Percentiles rank a stretch among this genome's conserved stretches.
Conservation (phyloP, 1,140 invertebrate genomes). For the Zaprionus africanus region DNA sequence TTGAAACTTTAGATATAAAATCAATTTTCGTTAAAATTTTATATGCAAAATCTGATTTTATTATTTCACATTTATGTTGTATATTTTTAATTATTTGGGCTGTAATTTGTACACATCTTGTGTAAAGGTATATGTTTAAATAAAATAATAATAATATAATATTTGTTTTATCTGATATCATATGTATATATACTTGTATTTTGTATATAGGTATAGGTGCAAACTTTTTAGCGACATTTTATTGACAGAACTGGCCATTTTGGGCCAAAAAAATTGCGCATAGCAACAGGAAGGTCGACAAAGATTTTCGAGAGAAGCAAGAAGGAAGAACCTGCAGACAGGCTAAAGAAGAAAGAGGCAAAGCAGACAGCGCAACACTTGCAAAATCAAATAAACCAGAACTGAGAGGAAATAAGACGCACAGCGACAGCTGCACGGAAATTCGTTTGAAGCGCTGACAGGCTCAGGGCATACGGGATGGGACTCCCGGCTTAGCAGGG, state of each 20-base stretch:
- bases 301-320: conserved; percentile 6
- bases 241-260: neutral
- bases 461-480: conserved; percentile 24
- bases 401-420: conserved; percentile 43
- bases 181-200: too few species aligned
- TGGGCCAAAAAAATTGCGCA: conserved; percentile 41
- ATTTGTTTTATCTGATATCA: too few species aligned
- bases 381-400: conserved; percentile 73
- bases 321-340: conserved; percentile 31
- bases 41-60: too few species aligned
- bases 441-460: conserved; percentile 42
- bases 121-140: too few species aligned
- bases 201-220: too few species aligned
- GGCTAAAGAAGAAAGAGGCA: neutral
- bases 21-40: too few species aligned
- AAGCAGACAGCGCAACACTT: conserved; percentile 63
- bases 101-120: too few species aligned
- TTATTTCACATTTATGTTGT: too few species aligned
- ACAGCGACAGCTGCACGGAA: conserved; percentile 64
- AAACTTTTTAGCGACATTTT: too few species aligned
- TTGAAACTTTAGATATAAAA: too few species aligned
- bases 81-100: too few species aligned
- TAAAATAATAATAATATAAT: too few species aligned
- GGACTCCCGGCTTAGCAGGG: conserved; percentile 45
- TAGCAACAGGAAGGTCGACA: conserved; percentile 61